Percentiles rank a stretch among this genome's conserved stretches.
Conservation (phyloP, 1,140 invertebrate species). For the Drosophila kanapiae region DNA sequence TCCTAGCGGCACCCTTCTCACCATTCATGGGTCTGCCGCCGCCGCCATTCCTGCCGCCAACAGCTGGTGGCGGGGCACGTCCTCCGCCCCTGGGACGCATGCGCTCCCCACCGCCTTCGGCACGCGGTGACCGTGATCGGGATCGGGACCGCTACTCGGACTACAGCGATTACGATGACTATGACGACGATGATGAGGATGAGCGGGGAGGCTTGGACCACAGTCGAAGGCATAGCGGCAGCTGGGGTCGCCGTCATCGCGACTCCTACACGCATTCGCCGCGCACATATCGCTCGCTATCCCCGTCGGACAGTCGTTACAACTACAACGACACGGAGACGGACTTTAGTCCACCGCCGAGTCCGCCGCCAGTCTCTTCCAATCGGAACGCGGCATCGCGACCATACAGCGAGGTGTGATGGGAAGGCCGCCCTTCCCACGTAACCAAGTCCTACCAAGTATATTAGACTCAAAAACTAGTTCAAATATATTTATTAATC, state of each 20-base stretch:
- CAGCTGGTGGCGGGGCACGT: constrained; percentile 86
- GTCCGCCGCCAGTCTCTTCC: constrained; percentile 46
- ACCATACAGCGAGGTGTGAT: constrained; percentile 67
- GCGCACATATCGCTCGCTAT: constrained; percentile 80
- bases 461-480: constrained; percentile 78
- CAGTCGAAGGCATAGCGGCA: constrained; percentile 62
- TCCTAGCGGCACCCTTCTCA: constrained; percentile 86
- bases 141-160: constrained; percentile 65
- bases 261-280: constrained; percentile 70
- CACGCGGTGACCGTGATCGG: constrained; percentile 50
- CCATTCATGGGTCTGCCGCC: constrained; percentile 85
- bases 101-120: constrained; percentile 87
- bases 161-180: constrained; percentile 72
- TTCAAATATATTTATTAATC: constrained; percentile 83
- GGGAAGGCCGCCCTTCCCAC: neutral
- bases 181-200: constrained; percentile 76
- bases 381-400: constrained; percentile 44
- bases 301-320: constrained; percentile 83
- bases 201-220: constrained; percentile 52
- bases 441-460: constrained; percentile 46
- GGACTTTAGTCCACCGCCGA: constrained; percentile 82
- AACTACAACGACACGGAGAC: constrained; percentile 84
- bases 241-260: constrained; percentile 61
- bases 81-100: constrained; percentile 88
- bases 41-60: constrained; percentile 86